Conservation (phyloP, 2,797 vertebrate genomes). For the Gila robusta region DNA sequence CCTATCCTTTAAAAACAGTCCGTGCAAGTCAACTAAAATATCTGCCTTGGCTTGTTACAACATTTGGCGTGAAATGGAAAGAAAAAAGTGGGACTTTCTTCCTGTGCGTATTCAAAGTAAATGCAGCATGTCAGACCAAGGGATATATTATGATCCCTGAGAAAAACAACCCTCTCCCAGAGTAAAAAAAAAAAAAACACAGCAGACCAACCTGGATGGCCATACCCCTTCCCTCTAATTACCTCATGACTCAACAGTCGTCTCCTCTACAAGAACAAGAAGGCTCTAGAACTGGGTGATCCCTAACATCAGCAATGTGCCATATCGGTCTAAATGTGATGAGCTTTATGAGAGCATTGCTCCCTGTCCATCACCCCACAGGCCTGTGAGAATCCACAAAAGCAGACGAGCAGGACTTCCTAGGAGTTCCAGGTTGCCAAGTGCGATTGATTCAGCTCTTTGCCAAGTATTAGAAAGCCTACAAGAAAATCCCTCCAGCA, state of each 20-base stretch:
- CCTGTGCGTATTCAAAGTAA: slow-evolving; percentile 78
- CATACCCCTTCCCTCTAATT: slow-evolving; percentile 70
- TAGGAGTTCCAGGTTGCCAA: slow-evolving; percentile 76
- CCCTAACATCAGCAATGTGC: slow-evolving; percentile 71
- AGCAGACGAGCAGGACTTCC: slow-evolving; percentile 71
- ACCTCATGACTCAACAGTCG: slow-evolving; percentile 67
- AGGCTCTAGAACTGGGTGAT: slow-evolving; percentile 57
- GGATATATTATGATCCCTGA: slow-evolving; percentile 76
- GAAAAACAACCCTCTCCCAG: slow-evolving; percentile 72
- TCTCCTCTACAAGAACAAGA: slow-evolving; percentile 57
- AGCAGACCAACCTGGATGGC: slow-evolving; percentile 72
- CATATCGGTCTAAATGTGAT: slow-evolving; percentile 65
- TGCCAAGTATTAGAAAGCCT: slow-evolving; percentile 74
- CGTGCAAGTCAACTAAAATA: slow-evolving; percentile 73
- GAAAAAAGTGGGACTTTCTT: slow-evolving; percentile 69
- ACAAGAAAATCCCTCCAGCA: slow-evolving; percentile 72
- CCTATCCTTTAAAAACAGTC: slow-evolving; percentile 73
- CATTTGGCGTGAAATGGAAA: slow-evolving; percentile 68
- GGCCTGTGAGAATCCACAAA: slow-evolving; percentile 73
- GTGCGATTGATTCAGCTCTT: slow-evolving; percentile 66
- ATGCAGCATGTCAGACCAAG: slow-evolving; percentile 78
- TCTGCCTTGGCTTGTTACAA: slow-evolving; percentile 82
- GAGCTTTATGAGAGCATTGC: slow-evolving; percentile 64
- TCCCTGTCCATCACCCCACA: slow-evolving; percentile 74
- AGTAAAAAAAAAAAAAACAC: slow-evolving; percentile 69